Conservation (phyloP, 2,113 vertebrate genomes). For the Elgaria multicarinata region DNA sequence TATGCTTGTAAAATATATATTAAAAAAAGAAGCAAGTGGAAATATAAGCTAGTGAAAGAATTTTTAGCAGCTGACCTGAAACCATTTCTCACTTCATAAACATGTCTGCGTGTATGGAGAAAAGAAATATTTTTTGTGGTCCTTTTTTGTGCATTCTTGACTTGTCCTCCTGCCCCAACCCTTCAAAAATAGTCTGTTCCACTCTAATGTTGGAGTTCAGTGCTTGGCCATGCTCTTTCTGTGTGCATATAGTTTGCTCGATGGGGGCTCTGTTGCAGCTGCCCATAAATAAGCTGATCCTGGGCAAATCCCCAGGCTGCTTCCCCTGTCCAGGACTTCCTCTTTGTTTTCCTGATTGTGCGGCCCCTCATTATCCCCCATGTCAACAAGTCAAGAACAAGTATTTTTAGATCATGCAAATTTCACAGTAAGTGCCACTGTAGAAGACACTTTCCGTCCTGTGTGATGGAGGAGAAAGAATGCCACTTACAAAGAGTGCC, state of each 20-base stretch:
- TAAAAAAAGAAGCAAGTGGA: slow-evolving; percentile 83
- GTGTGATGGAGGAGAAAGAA: background rate
- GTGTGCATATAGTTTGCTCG: fast-evolving
- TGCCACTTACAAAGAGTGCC: background rate
- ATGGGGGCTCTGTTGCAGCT: background rate
- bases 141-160: slow-evolving; percentile 51
- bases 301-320: background rate
- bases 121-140: slow-evolving; percentile 69
- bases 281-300: background rate
- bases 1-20: slow-evolving; percentile 78
- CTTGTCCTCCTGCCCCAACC: background rate
- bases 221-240: slow-evolving; percentile 40
- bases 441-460: too few species aligned
- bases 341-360: background rate
- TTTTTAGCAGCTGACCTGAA: slow-evolving; percentile 77
- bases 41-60: slow-evolving; percentile 84
- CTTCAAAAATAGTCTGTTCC: slow-evolving; percentile 6
- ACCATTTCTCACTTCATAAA: slow-evolving; percentile 85
- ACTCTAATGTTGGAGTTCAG: background rate
- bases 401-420: too few species aligned
- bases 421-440: too few species aligned
- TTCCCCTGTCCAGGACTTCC: background rate
- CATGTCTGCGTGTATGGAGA: slow-evolving; percentile 71
- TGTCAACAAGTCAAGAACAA: too few species aligned
- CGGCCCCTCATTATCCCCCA: too few species aligned